Conservation (phyloP, 2,113 vertebrate genomes). For the Hypocryptadius cinnamomeus region DNA sequence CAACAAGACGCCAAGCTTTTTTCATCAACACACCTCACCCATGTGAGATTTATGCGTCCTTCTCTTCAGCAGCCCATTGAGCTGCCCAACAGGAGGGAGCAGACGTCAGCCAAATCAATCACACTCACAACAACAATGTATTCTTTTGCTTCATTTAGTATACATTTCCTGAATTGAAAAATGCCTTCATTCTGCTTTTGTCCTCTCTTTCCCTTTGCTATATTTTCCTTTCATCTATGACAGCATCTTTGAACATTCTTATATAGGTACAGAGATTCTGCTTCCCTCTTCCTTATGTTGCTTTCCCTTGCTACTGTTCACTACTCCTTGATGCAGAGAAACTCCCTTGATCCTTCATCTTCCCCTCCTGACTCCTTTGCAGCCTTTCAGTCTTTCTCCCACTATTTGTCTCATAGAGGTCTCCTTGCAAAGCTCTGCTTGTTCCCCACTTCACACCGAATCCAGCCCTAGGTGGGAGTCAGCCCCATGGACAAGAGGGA, state of each 20-base stretch:
- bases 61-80: neutral
- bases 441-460: neutral
- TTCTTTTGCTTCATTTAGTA: neutral
- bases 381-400: neutral
- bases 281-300: neutral
- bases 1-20: neutral
- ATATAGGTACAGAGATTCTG: neutral
- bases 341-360: neutral
- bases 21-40: neutral
- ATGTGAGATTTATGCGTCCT: neutral
- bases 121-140: fast-evolving
- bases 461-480: neutral
- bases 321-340: neutral
- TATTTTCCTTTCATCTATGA: neutral
- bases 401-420: neutral
- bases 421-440: neutral
- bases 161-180: neutral
- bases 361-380: neutral
- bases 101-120: neutral
- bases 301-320: neutral
- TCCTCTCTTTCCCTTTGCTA: neutral
- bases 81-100: neutral
- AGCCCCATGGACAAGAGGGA: neutral
- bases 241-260: neutral
- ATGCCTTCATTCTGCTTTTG: neutral